Evolutionary conservation across 2,113 vertebrate species (phyloP).

Genomic region (Epinephelus fuscoguttatus): DNA sequence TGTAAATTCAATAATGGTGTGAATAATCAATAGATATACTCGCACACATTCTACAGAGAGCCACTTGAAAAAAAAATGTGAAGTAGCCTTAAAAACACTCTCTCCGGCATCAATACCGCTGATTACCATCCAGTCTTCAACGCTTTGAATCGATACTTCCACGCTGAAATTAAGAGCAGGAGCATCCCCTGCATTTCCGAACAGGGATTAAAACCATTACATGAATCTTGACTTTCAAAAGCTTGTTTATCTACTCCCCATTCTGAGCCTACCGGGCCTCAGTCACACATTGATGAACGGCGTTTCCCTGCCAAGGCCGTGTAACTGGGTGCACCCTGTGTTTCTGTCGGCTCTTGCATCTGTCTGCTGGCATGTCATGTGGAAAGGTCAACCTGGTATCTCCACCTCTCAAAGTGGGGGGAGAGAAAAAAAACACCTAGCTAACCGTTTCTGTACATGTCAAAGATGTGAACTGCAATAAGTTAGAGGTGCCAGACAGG

Average conservation of each 20-base stretch:
- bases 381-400: conserved; percentile 80
- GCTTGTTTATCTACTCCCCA: conserved; percentile 50
- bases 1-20: conserved; percentile 50
- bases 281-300: conserved; percentile 52
- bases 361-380: conserved; percentile 72
- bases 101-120: conserved; percentile 47
- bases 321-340: conserved; percentile 51
- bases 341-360: conserved; percentile 71
- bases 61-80: conserved; percentile 51
- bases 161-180: conserved; percentile 48
- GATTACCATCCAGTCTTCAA: conserved; percentile 57
- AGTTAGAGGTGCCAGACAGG: conserved; percentile 21
- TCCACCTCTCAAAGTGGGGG: conserved; percentile 41
- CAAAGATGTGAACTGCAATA: conserved; percentile 54
- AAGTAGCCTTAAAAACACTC: conserved; percentile 51
- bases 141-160: conserved; percentile 64
- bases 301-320: conserved; percentile 49
- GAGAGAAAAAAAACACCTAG: conserved; percentile 56
- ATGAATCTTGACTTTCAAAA: conserved; percentile 64
- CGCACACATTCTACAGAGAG: conserved; percentile 29
- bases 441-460: conserved; percentile 56
- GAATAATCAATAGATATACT: conserved; percentile 63
- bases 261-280: conserved; percentile 33
- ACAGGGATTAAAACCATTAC: conserved; percentile 56
- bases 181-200: conserved; percentile 48